Conservation (phyloP, 2,888 invertebrate species). For the Onchidella celtica region DNA sequence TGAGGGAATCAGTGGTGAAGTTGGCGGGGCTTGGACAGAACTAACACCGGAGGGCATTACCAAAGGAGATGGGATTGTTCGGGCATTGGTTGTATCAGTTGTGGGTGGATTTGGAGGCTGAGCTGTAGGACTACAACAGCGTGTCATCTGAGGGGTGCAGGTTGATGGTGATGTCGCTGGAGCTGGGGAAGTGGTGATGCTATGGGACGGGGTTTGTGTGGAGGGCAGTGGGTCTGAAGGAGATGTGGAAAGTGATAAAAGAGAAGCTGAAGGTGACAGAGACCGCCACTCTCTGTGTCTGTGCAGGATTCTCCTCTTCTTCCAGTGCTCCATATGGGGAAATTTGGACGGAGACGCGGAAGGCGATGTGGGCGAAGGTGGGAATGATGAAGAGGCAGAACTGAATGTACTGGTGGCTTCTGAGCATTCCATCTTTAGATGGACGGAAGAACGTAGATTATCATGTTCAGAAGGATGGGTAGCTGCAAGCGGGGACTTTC, state of each 20-base stretch:
- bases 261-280: neutral
- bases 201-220: neutral
- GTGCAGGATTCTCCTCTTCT: conserved; percentile 25
- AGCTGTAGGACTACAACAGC: neutral
- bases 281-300: neutral
- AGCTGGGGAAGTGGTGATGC: neutral
- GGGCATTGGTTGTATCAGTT: neutral
- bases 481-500: neutral
- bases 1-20: neutral
- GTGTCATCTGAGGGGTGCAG: neutral
- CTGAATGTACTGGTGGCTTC: too few relatives aligned
- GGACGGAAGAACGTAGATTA: neutral
- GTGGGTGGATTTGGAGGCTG: neutral
- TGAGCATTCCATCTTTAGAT: neutral
- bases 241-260: neutral
- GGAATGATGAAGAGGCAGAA: neutral
- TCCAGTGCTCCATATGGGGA: conserved; percentile 19
- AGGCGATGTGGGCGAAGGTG: neutral
- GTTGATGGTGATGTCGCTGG: neutral
- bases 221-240: neutral
- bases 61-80: neutral
- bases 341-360: neutral
- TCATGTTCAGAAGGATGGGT: neutral
- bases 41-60: neutral
- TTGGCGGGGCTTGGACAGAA: neutral